phyloP scores from a whole-genome alignment of 1,140 invertebrate species.

The Teleogryllus occipitalis region DNA sequence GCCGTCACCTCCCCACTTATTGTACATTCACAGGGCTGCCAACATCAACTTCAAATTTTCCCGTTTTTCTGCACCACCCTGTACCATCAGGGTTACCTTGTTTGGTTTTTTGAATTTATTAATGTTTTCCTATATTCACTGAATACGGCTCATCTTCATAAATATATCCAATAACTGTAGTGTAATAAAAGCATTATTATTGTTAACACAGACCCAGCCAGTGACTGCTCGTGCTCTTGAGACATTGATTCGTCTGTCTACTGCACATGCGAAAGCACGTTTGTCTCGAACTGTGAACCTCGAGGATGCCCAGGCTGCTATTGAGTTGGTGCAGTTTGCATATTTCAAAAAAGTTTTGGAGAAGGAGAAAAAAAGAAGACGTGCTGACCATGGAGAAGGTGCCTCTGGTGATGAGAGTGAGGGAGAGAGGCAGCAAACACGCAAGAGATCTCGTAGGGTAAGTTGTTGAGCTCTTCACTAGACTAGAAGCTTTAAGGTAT shows the following conservation, averaged over 20 bases:
- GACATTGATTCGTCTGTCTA: constrained; percentile 93
- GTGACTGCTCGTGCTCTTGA: constrained; percentile 96
- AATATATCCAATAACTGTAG: no score
- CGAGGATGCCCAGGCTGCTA: constrained; percentile 84
- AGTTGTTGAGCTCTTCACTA: not conserved
- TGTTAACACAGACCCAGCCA: constrained; percentile 74
- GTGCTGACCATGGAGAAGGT: constrained; percentile 34
- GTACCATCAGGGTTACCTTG: no score
- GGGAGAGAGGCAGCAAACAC: constrained; percentile 12
- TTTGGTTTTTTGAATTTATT: no score
- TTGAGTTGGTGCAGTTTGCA: constrained; percentile 94
- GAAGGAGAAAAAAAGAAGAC: constrained; percentile 26
- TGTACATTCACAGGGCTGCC: no score
- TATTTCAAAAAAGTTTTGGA: constrained; percentile 80
- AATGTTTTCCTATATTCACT: no score
- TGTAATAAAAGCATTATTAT: no score
- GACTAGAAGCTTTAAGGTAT: not conserved
- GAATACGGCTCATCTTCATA: no score
- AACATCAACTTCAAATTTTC: no score
- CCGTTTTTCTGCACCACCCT: no score
- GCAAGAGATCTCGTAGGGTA: constrained; percentile 31
- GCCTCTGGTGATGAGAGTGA: constrained; percentile 18
- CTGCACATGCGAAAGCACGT: constrained; percentile 94
- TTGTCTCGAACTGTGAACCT: constrained; percentile 74
- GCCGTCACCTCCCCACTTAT: no score